Evolutionary conservation across 2,888 invertebrate species (phyloP).

Genomic region (Eueremaeus valkanovi): DNA sequence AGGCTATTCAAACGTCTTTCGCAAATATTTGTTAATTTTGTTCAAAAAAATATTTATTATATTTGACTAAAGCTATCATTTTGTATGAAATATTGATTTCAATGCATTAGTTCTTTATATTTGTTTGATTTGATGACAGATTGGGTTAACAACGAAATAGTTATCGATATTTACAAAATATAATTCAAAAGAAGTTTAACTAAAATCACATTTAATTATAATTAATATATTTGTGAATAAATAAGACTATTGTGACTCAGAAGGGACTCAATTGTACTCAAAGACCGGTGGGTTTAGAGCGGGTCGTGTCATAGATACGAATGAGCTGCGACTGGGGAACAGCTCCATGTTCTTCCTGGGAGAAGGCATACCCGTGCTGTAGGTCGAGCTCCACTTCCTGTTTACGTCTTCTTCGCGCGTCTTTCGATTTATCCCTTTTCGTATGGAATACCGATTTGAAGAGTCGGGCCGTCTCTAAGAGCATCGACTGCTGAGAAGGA

Average conservation of each 20-base stretch:
- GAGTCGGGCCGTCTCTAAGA: conserved; percentile 93
- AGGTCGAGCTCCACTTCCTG: conserved; percentile 73
- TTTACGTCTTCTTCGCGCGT: conserved; percentile 40
- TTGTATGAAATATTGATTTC: too few species aligned
- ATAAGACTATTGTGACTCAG: not conserved
- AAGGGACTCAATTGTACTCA: conserved; percentile 42
- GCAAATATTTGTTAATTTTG: too few species aligned
- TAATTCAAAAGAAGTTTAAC: not conserved
- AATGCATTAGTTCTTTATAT: too few species aligned
- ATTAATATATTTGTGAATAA: not conserved
- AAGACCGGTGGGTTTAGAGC: conserved; percentile 53
- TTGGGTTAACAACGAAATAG: too few species aligned
- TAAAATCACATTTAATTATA: not conserved
- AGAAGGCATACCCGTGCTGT: conserved; percentile 95
- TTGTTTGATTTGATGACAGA: too few species aligned
- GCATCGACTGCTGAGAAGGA: conserved; percentile 52
- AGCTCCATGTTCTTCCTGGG: conserved; percentile 96
- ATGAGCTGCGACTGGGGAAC: conserved; percentile 89
- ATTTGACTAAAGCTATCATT: too few species aligned
- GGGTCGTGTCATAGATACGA: conserved; percentile 88
- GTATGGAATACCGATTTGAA: conserved; percentile 71
- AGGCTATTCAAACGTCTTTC: too few species aligned
- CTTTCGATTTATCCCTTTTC: conserved; percentile 59
- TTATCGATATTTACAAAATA: not conserved
- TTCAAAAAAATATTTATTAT: too few species aligned